Conservation (phyloP, 1,140 invertebrate species). For the Aphelinus certus region DNA sequence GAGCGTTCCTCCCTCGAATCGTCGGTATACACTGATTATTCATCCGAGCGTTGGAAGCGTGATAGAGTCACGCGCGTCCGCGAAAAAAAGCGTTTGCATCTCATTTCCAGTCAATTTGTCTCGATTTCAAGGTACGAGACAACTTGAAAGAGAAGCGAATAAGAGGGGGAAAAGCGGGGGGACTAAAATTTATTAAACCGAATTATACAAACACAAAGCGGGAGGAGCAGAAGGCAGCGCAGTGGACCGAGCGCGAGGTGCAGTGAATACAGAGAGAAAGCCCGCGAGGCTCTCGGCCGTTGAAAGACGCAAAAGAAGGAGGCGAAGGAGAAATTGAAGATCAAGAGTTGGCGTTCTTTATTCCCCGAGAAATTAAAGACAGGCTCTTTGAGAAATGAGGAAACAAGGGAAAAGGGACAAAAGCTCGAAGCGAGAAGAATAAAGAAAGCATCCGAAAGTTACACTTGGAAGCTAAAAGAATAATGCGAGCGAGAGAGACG, state of each 20-base stretch:
- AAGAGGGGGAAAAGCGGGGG: background rate
- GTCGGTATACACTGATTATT: background rate
- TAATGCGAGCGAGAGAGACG: too few species aligned
- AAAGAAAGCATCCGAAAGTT: background rate
- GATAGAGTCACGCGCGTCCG: background rate
- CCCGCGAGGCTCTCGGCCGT: background rate
- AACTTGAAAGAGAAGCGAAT: background rate
- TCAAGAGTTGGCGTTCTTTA: too few species aligned
- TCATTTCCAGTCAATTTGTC: background rate
- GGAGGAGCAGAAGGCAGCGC: background rate
- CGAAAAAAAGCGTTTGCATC: background rate
- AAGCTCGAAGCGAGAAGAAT: background rate
- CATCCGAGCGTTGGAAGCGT: background rate
- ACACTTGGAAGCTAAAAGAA: too few species aligned
- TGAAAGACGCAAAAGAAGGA: background rate
- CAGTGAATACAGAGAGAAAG: background rate
- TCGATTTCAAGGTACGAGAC: background rate
- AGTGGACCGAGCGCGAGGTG: background rate
- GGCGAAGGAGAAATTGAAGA: background rate
- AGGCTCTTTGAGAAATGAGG: constrained; percentile 13
- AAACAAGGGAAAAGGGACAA: constrained; percentile 1
- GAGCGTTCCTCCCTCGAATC: too few species aligned
- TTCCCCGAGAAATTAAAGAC: too few species aligned
- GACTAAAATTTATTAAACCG: constrained; percentile 5
- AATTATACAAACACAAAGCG: constrained; percentile 7